phyloP scores from a whole-genome alignment of 2,888 invertebrate genomes.

The Schizaphis graminum region DNA sequence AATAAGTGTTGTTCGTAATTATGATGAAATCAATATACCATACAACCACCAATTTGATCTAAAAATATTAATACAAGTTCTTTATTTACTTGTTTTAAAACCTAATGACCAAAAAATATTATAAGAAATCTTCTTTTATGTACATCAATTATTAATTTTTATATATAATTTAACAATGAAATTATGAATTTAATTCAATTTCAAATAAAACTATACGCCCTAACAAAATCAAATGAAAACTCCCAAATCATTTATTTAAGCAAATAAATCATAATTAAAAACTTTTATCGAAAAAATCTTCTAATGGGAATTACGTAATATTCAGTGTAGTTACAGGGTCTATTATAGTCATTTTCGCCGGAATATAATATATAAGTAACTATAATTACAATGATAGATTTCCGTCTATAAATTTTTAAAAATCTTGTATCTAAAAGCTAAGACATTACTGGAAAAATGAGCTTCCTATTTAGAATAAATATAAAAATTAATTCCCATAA shows the following conservation, averaged over 20 bases:
- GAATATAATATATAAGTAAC: background rate
- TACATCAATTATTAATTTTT: conserved; percentile 5
- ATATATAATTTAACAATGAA: conserved; percentile 51
- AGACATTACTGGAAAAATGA: conserved; percentile 18
- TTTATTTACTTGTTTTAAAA: background rate
- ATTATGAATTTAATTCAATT: conserved; percentile 58
- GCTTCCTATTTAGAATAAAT: background rate
- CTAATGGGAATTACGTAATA: conserved; percentile 57
- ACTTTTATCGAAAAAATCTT: conserved; percentile 58
- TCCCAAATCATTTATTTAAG: background rate
- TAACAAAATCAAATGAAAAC: conserved; percentile 37
- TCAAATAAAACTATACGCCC: conserved; percentile 64
- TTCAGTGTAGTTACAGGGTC: conserved; percentile 48
- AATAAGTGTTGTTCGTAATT: background rate
- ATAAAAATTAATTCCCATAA: no score
- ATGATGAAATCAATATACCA: background rate
- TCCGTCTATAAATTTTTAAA: background rate
- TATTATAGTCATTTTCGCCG: conserved; percentile 53
- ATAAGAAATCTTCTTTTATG: background rate
- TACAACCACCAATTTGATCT: background rate
- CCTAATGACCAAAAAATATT: background rate
- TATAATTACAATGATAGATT: conserved; percentile 4
- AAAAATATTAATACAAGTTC: background rate
- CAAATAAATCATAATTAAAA: conserved; percentile 48
- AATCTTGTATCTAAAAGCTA: background rate